phyloP scores from a whole-genome alignment of 1,140 invertebrate species.

The Colletes gigas region DNA sequence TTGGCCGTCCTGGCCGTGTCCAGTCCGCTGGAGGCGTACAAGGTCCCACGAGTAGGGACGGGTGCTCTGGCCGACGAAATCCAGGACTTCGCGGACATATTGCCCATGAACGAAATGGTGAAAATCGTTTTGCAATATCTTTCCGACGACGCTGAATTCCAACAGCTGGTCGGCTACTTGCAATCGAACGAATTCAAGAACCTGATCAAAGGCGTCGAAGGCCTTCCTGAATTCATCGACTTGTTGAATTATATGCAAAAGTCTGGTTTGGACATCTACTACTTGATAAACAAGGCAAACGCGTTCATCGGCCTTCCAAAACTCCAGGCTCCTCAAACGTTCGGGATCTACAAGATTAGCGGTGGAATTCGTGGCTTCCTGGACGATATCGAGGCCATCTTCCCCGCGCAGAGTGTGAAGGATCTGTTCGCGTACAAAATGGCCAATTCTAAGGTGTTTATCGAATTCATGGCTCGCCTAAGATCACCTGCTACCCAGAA shows the following conservation, averaged over 20 bases:
- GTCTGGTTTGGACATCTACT: slow-evolving; percentile 57
- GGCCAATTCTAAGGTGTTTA: slow-evolving; percentile 29
- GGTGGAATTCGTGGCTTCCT: slow-evolving; percentile 56
- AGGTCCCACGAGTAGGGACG: slow-evolving; percentile 33
- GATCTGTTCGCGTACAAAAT: slow-evolving; percentile 45
- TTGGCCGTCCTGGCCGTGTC: slow-evolving; percentile 35
- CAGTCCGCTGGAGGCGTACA: background rate
- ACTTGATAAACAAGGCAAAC: slow-evolving; percentile 33
- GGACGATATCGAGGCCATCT: slow-evolving; percentile 35
- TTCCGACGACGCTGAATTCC: slow-evolving; percentile 27
- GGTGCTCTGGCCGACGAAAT: slow-evolving; percentile 40
- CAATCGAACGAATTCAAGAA: slow-evolving; percentile 11
- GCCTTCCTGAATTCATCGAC: slow-evolving; percentile 31
- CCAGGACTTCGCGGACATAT: slow-evolving; percentile 28
- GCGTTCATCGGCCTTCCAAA: background rate
- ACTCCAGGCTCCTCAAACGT: background rate
- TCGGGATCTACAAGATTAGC: background rate
- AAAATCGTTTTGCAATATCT: slow-evolving; percentile 14
- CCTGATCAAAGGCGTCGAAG: slow-evolving; percentile 45
- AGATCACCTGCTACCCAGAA: slow-evolving; percentile 29
- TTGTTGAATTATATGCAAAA: slow-evolving; percentile 54
- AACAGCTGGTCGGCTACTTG: slow-evolving; percentile 20
- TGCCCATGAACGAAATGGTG: background rate
- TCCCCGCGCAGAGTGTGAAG: slow-evolving; percentile 25
- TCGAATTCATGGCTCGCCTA: slow-evolving; percentile 22